Conservation (phyloP, 2,113 vertebrate species). For the Callocephalon fimbriatum region DNA sequence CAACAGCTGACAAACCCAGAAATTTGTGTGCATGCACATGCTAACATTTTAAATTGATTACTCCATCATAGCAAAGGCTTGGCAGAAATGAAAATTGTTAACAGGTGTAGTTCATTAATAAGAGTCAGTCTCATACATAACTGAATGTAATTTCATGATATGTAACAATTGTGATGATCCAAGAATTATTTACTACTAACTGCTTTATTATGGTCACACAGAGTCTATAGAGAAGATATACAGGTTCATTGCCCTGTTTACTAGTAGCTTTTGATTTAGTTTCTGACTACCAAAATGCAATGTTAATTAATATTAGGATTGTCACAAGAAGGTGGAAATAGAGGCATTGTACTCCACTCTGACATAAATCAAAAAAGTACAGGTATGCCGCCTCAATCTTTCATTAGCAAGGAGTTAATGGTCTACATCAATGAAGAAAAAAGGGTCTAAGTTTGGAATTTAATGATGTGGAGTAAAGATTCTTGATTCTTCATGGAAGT, state of each 20-base stretch:
- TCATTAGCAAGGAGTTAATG: neutral
- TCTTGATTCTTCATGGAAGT: neutral
- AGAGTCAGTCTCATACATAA: neutral
- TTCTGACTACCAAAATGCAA: neutral
- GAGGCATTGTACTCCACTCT: too few species aligned
- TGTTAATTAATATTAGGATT: neutral
- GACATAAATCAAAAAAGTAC: neutral
- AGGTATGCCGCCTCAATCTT: neutral
- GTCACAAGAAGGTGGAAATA: neutral
- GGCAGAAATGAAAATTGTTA: neutral
- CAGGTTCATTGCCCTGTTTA: neutral
- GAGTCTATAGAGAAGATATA: neutral
- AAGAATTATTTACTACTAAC: neutral
- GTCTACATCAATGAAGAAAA: neutral
- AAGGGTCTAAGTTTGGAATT: neutral
- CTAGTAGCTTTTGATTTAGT: neutral
- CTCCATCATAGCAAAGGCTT: neutral
- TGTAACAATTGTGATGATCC: neutral
- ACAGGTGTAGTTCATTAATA: neutral
- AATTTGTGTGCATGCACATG: accelerated
- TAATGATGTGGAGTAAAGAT: neutral
- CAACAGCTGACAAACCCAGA: neutral
- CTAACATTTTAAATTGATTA: neutral
- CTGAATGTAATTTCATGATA: neutral
- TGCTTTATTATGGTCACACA: neutral